Evolutionary conservation across 2,797 vertebrate species (phyloP), one percentile per base, ranked within the genome.

Genomic region (Typhlichthys subterraneus): DNA sequence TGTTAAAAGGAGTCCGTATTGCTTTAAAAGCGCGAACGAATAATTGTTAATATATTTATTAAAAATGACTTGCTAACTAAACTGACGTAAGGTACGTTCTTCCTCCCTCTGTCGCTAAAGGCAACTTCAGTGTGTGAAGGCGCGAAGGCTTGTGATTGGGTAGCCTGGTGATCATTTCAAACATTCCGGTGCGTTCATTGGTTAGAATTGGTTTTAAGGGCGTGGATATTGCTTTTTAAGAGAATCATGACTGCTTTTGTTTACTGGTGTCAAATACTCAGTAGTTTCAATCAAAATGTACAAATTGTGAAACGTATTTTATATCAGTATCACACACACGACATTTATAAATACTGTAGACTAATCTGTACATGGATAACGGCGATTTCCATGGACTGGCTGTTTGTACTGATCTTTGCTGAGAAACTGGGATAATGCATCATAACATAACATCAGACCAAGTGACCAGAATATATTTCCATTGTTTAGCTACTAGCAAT

Each of bases 131-230:
- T 75, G 62, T 51, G 31, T 52, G 79, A 91, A 87, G 91, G 93
- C 93, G 93, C 90, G 88, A 93, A 93, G 85, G 42, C 45, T 14
- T 12, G 17, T 73, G 79, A 94, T 93, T 94, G 92, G 92, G 49
- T 65, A 1, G 0, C 0, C 4, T 2, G 12, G n/a, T 56, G 57
- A 76, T 79, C 77, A 87, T 82, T 93, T 92, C 74, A 92, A 93
- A 90, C 54, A 0, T 47, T 10, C 31, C 50, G 49, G 49, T 12
- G 1, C 56, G 74, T 1, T 85, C 8, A 93, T 93, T 94, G 90
- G 92, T 11, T 59, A 2, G 0, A 0, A 0, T 7, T 5, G 56
- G 63, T 61, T 70, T 85, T 55, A 85, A 80, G 53, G 57, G 51
- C 15, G 13, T 19, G 9, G 13, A 6, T 80, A 85, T 85, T 85